These are phyloP conservation scores for Aleiodes leptofemur DNA, from an alignment of 2,888 invertebrate species.

Conservation along the genomic window DNA sequence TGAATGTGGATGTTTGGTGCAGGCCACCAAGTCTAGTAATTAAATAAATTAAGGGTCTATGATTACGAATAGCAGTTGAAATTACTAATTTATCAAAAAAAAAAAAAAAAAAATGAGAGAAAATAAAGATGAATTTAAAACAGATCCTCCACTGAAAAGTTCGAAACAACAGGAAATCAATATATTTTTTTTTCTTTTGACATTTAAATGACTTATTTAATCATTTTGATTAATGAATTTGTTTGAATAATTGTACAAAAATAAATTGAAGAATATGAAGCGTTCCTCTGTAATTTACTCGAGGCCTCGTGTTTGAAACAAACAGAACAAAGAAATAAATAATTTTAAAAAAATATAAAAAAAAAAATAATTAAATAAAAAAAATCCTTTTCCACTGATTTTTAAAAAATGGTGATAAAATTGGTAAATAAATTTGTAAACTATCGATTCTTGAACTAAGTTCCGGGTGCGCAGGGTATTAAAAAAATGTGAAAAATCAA, in stretches of 20 bases:
- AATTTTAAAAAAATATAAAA: constrained; percentile 32
- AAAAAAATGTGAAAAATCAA: constrained; percentile 16
- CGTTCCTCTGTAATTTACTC: constrained; percentile 27
- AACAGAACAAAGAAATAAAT: constrained; percentile 37
- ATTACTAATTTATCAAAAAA: constrained; percentile 48
- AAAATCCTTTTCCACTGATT: constrained; percentile 48
- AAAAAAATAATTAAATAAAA: constrained; percentile 35
- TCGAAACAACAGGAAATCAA: background rate
- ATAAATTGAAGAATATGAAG: constrained; percentile 10
- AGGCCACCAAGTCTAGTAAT: constrained; percentile 70
- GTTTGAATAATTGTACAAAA: constrained; percentile 30
- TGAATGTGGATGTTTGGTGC: constrained; percentile 69
- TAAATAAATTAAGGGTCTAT: constrained; percentile 60
- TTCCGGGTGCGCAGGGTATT: constrained; percentile 49
- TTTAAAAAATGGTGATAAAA: constrained; percentile 33
- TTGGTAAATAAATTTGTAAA: constrained; percentile 42
- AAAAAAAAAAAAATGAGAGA: constrained; percentile 48
- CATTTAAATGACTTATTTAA: constrained; percentile 18
- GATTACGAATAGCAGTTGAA: constrained; percentile 63
- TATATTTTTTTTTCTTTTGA: constrained; percentile 1
- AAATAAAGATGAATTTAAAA: constrained; percentile 19
- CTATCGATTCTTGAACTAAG: constrained; percentile 39
- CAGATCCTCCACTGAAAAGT: constrained; percentile 13
- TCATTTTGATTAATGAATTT: constrained; percentile 4
- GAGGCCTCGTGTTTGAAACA: constrained; percentile 38